Base-by-base conservation (phyloP, 2,797 vertebrate genomes). In the Fistularia tabacaria region DNA sequence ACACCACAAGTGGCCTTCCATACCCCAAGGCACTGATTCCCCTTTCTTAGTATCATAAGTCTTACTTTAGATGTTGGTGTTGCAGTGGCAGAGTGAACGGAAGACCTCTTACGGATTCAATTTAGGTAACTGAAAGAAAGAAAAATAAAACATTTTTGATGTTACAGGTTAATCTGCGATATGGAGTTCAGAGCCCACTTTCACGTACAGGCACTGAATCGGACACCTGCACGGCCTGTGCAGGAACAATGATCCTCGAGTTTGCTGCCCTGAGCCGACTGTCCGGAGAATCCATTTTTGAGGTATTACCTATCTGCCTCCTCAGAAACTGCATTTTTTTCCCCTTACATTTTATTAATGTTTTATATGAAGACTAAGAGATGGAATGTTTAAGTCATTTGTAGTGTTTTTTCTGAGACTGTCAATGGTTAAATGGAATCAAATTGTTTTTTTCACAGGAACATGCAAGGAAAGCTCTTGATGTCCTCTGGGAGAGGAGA, bases 1-100 rank as follows among this genome's bases (percentile, higher is more conserved):
- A 93, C 85, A 93, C 92, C 81, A 90, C 91, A 71, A 93, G 91
- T 83, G 92, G 92, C 84, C 90, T 93, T 85, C 92, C 92, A 14
- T 93, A 92, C 76, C 92, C 92, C 14, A 88, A 92, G 87, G 92
- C 91, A 76, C 15, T n/a, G 2, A 3, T 36, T 12, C 7, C 14
- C 48, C 14, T n/a, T 43, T 55, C 47, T 8, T 55, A 7, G 50
- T 54, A 55, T 57, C 36, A 50, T 14, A 36, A 10, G 1, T 46
- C 1, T 55, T 43, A 10, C 49, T 66, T 50, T 9, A 58, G 10
- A 14, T 62, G 10, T 10, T 44, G 46, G 12, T 51, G 41, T 6
- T 42, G 9, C 9, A n/a, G 14, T 49, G 39, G 49, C 25, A 25
- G 25, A 25, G 5, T 25, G 25, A 25, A 25, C 5, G 6, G 13